Base-by-base conservation (phyloP, 1,140 invertebrate species). In the Neodiprion lecontei region DNA sequence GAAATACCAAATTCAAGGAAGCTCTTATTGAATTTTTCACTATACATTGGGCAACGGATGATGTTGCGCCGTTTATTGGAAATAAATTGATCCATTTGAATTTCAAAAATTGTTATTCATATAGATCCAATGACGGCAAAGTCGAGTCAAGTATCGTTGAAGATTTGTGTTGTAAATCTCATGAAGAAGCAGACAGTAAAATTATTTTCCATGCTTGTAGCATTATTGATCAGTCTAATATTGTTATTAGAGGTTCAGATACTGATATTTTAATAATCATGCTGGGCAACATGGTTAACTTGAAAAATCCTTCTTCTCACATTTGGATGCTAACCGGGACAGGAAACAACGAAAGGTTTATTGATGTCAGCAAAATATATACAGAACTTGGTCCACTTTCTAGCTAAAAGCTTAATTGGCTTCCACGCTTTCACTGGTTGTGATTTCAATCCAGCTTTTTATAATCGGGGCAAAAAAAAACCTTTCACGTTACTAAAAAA, bases 361-460 rank as follows among this genome's bases (percentile, higher is more conserved):
- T 82, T 69, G 71, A 82, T 70, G 9, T 82, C 23, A 79, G 70
- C 1, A 71, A 77, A 70, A 49, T 86, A 28, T 79, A 85, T 75
- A 67, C 66, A 76, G 17, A 79, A n/a, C 79, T 85, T 61, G 81
- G 84, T 74, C 12, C 53, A 65, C 73, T 65, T 72, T 23, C n/a
- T 84, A 21, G 81, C 79, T 75, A 47, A 50, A 75, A 74, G 71
- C 48, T 80, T 87, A 67, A 80, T 80, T 69, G 82, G 76, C 69
- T 84, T 87, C 71, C 87, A 87, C 76, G 86, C 85, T 9, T 74
- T 87, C 0, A 87, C 83, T 9, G 85, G 85, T n/a, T 87, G 85
- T 76, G 86, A 87, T 75, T 87, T 77, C 72, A 87, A 87, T 79
- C 84, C 85, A 28, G 79, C 82, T 49, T 85, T 82, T 72, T 79